These are phyloP conservation scores for Archivesica marissinica DNA, from an alignment of 1,140 invertebrate genomes.

Conservation along the genomic window DNA sequence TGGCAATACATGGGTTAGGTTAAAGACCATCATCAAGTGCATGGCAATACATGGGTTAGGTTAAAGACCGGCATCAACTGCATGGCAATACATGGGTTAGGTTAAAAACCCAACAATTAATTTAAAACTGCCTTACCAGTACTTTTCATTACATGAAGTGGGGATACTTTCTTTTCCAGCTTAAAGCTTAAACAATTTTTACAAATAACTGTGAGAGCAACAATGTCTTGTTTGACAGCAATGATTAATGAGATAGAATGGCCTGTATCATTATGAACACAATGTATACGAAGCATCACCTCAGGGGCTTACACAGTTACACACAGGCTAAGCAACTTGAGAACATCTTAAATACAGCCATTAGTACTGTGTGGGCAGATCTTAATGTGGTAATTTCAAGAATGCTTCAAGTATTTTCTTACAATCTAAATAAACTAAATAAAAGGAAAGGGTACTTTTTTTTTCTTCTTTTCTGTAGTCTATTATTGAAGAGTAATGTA, in stretches of 20 bases:
- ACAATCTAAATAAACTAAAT: conserved; percentile 23
- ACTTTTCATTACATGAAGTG: neutral
- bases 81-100: too few relatives aligned
- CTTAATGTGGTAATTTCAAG: conserved; percentile 9
- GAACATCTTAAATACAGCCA: conserved; percentile 25
- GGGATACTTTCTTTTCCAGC: conserved; percentile 10
- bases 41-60: too few relatives aligned
- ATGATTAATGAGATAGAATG: conserved; percentile 11
- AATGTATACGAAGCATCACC: conserved; percentile 15
- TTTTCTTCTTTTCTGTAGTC: too few relatives aligned
- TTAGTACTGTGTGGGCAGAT: neutral
- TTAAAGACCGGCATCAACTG: too few relatives aligned
- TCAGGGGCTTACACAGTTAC: too few relatives aligned
- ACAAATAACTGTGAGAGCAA: too few relatives aligned
- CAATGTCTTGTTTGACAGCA: neutral
- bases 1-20: too few relatives aligned
- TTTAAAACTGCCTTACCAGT: too few relatives aligned
- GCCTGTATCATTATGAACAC: conserved; percentile 34
- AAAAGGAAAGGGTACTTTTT: neutral
- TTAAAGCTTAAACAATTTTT: too few relatives aligned
- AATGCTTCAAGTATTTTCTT: conserved; percentile 13
- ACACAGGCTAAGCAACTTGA: neutral
- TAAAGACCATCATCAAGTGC: too few relatives aligned
- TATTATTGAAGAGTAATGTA: too few relatives aligned
- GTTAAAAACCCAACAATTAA: too few relatives aligned